phyloP scores from a whole-genome alignment of 1,140 invertebrate species.

The Drosophila elegans region DNA sequence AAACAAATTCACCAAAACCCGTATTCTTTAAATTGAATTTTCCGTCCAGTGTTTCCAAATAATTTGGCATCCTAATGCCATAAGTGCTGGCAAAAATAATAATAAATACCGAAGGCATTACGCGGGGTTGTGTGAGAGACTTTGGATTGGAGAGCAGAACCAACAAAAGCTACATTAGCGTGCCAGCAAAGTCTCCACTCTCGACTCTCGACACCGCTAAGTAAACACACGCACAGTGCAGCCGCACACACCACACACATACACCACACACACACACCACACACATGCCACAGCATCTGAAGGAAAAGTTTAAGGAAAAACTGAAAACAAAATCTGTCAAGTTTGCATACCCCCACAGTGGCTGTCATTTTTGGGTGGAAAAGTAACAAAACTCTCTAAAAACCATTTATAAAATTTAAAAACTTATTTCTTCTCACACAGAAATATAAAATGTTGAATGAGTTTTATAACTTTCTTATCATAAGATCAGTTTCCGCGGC shows the following conservation, averaged over 20 bases:
- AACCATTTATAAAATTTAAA: too few species aligned
- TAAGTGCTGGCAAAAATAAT: slow-evolving; percentile 38
- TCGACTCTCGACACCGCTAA: slow-evolving; percentile 23
- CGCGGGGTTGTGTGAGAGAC: not conserved
- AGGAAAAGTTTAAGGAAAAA: slow-evolving; percentile 17
- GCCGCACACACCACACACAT: not conserved
- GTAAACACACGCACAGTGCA: slow-evolving; percentile 33
- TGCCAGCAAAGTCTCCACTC: slow-evolving; percentile 1
- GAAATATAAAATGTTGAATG: too few species aligned
- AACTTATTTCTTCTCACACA: too few species aligned
- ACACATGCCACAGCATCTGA: not conserved
- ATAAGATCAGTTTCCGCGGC: too few species aligned
- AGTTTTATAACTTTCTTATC: too few species aligned
- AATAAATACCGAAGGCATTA: slow-evolving; percentile 18
- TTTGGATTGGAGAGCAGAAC: slow-evolving; percentile 37
- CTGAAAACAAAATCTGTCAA: slow-evolving; percentile 20
- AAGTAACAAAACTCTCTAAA: too few species aligned
- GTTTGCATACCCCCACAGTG: not conserved
- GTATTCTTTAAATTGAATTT: slow-evolving; percentile 5
- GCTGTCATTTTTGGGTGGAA: not conserved
- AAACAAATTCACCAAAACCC: slow-evolving; percentile 4
- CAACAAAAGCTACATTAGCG: slow-evolving; percentile 60
- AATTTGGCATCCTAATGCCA: slow-evolving; percentile 38
- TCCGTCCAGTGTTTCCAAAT: not conserved
- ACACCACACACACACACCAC: slow-evolving; percentile 1